These are phyloP conservation scores for Ctenomys sociabilis DNA, from an alignment of 2,113 vertebrate species.

Conservation along the genomic window DNA sequence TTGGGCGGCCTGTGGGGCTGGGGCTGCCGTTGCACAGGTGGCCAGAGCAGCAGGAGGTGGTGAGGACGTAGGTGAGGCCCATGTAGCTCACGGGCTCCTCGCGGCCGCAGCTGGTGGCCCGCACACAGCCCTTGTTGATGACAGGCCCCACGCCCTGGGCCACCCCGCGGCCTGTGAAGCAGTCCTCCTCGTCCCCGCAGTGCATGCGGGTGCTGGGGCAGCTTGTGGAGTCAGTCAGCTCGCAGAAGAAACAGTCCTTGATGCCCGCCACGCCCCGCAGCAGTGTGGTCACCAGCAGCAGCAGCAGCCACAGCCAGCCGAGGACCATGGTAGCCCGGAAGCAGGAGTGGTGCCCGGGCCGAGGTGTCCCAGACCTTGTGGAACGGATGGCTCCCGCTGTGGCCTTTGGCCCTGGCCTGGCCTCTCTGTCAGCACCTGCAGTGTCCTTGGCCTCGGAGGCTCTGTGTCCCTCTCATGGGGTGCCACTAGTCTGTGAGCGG, in stretches of 20 bases:
- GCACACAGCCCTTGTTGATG: conserved; percentile 79
- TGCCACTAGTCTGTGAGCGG: neutral
- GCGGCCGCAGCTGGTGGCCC: conserved; percentile 55
- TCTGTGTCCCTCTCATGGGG: neutral
- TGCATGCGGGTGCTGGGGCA: conserved; percentile 64
- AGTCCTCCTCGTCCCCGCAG: conserved; percentile 76
- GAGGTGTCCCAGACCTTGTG: neutral
- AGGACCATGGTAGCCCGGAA: conserved; percentile 52
- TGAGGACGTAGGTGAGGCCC: conserved; percentile 81
- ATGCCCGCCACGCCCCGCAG: accelerated
- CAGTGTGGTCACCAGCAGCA: conserved; percentile 48
- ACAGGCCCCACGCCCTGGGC: conserved; percentile 57
- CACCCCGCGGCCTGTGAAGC: conserved; percentile 70
- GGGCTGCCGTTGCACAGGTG: conserved; percentile 65
- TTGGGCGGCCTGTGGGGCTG: accelerated
- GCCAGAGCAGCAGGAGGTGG: conserved; percentile 70
- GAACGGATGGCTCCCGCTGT: accelerated
- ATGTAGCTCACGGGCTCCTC: conserved; percentile 75
- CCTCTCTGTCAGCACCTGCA: neutral
- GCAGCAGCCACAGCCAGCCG: neutral
- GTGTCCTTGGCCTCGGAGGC: neutral
- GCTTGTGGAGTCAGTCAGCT: conserved; percentile 52
- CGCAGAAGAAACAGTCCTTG: conserved; percentile 80
- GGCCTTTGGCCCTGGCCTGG: neutral
- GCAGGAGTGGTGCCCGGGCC: neutral